These are phyloP conservation scores for Tetragonula clypearis DNA, from an alignment of 1,140 invertebrate genomes.

Conservation along the genomic window DNA sequence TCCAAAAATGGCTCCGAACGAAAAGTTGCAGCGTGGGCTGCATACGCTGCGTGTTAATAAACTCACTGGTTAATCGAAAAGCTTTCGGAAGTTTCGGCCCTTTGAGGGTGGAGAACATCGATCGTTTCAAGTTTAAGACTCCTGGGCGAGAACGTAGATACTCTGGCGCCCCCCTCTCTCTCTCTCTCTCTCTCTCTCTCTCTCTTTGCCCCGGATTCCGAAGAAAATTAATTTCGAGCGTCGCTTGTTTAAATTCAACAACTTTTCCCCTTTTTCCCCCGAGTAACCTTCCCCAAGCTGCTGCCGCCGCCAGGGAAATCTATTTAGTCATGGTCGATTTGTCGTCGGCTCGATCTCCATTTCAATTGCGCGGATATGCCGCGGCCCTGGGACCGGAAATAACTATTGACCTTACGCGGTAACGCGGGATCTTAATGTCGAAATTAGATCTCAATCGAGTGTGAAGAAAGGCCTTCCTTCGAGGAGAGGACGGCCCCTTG, in stretches of 20 bases:
- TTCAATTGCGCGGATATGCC: slow-evolving; percentile 9
- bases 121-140: not conserved
- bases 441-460: slow-evolving; percentile 50
- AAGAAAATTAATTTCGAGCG: slow-evolving; percentile 32
- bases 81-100: no score
- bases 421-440: slow-evolving; percentile 29
- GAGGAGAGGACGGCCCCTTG: not conserved
- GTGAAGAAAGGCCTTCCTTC: slow-evolving; percentile 8
- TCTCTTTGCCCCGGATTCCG: not conserved
- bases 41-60: no score
- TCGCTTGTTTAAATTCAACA: slow-evolving; percentile 39
- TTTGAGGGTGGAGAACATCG: no score
- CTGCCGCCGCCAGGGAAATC: not conserved
- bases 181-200: not conserved
- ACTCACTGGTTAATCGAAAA: no score
- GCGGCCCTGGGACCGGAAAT: not conserved
- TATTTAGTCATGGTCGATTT: slow-evolving; percentile 43
- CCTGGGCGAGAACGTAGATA: not conserved
- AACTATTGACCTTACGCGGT: slow-evolving; percentile 9
- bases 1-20: no score
- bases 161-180: not conserved
- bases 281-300: not conserved
- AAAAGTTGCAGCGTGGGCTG: no score
- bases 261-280: not conserved
- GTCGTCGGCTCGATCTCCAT: slow-evolving; percentile 22